Base-by-base conservation (phyloP, 2,888 invertebrate species). In the Drosophila buzzatii region DNA sequence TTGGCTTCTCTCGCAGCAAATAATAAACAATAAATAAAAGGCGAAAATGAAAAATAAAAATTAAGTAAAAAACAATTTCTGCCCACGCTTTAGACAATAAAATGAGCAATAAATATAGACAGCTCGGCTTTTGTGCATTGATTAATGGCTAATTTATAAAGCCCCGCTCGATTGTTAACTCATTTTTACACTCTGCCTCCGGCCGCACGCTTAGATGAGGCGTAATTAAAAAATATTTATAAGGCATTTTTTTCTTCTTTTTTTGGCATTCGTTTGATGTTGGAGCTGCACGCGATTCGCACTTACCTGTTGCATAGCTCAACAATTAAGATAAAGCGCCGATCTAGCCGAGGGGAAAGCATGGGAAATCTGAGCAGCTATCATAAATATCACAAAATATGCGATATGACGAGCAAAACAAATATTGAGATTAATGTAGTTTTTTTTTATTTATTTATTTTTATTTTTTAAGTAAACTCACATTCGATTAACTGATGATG, bases 91-190 rank as follows among this genome's bases (percentile, higher is more conserved):
- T 49, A 47, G 58, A 71, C 65, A 73, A 79, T 66, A 61, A 76
- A 60, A 44, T 62, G 64, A 69, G 72, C 76, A 66, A 76, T 70
- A 67, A 76, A 59, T 85, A 76, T 52, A 52, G 81, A 77, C 71
- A 62, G 70, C 74, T 53, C 51, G 52, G 73, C 75, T 65, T 75
- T 81, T 72, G 63, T 79, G 77, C 65, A 72, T 87, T 83, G 85
- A 88, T 85, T 82, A 85, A 90, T 88, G 70, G 90, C 89, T 82
- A 86, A 90, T 90, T 90, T 82, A 86, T 81, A 76, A 68, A 68
- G 66, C 70, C 68, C 65, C 68, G 67, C 68, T 71, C 71, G 68
- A 79, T 90, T 73, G 82, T 82, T 83, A 68, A 85, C 76, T 88
- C 73, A 85, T 76, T 88, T 86, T 76, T 85, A 80, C 90, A 88